Evolutionary conservation across 2,113 vertebrate genomes (phyloP), one percentile per base, ranked within the genome.

Genomic region (Microtus richardsoni): DNA sequence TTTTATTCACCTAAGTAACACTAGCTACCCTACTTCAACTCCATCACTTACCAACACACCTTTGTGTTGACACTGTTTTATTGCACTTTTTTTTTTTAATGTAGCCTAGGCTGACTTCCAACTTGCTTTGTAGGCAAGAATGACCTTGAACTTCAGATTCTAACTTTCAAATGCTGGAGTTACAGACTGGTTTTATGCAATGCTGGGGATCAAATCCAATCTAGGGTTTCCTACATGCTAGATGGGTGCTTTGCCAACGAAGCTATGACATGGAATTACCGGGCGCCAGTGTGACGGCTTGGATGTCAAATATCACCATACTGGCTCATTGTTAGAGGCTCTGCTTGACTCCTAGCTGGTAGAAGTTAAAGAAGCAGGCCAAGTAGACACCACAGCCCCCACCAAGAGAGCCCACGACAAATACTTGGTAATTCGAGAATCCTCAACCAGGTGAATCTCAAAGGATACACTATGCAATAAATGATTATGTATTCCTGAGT

Each of bases 401-500:
- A 47, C 54, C 44, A 86, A 70, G 44, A 68, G 8, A 84, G n/a
- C 13, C 49, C 80, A 1, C 7, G 0, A 13, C 47, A 62, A 21
- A 36, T 41, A 88, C n/a, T 39, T 78, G 28, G 70, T 30, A 84
- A 88, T 89, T 89, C n/a, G 39, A 71, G 66, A 7, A 30, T n/a
- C n/a, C 30, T 78, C 2, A n/a, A 21, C 21, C 87, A 11, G 36
- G 26, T 10, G 12, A 2, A 88, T 11, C 39, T 26, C 70, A 62
- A 80, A 85, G 1, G 16, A 21, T 4, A 47, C 16, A 21, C 4
- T 41, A 62, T 3, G 5, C 22, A 30, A 16, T 33, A 36, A 85
- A 68, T 12, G 0, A 36, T 21, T 66, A 9, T n/a, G n/a, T 8
- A 44, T 30, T 8, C 36, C 8, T 39, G 36, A 0, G 0, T n/a